Evolutionary conservation across 1,140 invertebrate genomes (phyloP).

Genomic region (Leptinotarsa undecemlineata): DNA sequence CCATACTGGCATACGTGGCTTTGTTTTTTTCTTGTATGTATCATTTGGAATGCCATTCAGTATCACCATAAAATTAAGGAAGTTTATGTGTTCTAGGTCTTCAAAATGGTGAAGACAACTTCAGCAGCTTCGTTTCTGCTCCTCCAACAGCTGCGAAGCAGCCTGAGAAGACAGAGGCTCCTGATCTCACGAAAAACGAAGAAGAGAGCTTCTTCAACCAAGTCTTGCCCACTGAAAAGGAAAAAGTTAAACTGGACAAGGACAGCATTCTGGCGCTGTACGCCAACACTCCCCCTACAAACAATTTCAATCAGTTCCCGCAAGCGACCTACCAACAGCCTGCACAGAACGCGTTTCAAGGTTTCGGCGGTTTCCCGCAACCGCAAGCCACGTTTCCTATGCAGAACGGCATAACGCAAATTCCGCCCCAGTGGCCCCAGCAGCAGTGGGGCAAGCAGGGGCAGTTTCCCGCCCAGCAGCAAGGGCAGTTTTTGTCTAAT

Average conservation of each 20-base stretch:
- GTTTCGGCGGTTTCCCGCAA: constrained; percentile 34
- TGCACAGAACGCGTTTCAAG: constrained; percentile 4
- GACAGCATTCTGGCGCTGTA: constrained; percentile 93
- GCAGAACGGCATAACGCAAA: constrained; percentile 34
- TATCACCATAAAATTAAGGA: no score
- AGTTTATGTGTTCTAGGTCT: constrained; percentile 56
- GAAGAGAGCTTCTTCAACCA: constrained; percentile 92
- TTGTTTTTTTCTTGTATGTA: neutral
- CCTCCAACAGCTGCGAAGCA: constrained; percentile 55
- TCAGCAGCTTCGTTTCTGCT: constrained; percentile 77
- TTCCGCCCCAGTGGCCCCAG: constrained; percentile 20
- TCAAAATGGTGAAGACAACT: constrained; percentile 69
- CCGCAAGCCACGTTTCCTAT: constrained; percentile 24
- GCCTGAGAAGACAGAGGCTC: constrained; percentile 49
- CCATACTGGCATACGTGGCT: neutral
- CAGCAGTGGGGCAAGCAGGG: constrained; percentile 23
- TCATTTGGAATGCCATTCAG: no score
- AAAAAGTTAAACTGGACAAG: constrained; percentile 84
- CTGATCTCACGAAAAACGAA: constrained; percentile 69
- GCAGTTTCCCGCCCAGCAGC: constrained; percentile 24
- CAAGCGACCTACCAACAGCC: constrained; percentile 20
- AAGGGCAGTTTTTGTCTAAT: constrained; percentile 25
- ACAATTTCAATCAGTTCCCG: constrained; percentile 44
- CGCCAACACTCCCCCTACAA: constrained; percentile 63
- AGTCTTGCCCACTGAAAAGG: constrained; percentile 71